Evolutionary conservation across 2,113 vertebrate species (phyloP), one percentile per base, ranked within the genome.

Genomic region (Embiotoca jacksoni): DNA sequence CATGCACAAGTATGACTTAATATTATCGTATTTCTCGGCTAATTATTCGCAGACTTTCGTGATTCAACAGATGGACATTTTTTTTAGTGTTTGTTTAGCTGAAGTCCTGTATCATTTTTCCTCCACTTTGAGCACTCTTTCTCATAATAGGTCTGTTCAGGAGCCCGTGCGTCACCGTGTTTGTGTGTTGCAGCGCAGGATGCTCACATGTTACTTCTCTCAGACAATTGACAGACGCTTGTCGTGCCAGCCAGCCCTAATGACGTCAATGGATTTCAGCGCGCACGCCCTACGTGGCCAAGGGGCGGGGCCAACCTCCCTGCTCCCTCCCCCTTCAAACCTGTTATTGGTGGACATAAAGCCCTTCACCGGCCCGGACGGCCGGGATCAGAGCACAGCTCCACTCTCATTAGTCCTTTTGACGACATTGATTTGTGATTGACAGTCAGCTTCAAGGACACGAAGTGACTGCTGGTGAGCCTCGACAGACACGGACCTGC

Each of bases 251-350:
- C 53, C 69, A 1, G 55, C 3, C 69, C 39, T 87, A 89, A 83
- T 94, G 92, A 94, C 93, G 93, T 94, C 93, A 94, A 86, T 88
- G 79, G 80, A 63, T 91, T 78, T 76, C 52, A 57, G 32, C 30
- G 32, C 35, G 2, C 64, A 77, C 75, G 14, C 57, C 36, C 69
- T 83, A 91, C 90, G 89, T 92, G 75, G 71, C 72, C 41, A 15
- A 15, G 54, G 4, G 84, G 88, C 49, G 80, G 77, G 23, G 41
- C 36, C 10, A 23, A 7, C 2, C 35, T 6, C 32, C 14, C 0
- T 0, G 10, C 1, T 1, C 23, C 3, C 5, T 6, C 35, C 1
- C 0, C n/a, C 5, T 2, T 3, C 3, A 7, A 0, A 2, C 0
- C 32, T 0, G 3, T 3, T 30, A 91, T 92, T 91, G 85, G 87